Evolutionary conservation across 2,113 vertebrate species (phyloP).

Genomic region (Symphodus melops): DNA sequence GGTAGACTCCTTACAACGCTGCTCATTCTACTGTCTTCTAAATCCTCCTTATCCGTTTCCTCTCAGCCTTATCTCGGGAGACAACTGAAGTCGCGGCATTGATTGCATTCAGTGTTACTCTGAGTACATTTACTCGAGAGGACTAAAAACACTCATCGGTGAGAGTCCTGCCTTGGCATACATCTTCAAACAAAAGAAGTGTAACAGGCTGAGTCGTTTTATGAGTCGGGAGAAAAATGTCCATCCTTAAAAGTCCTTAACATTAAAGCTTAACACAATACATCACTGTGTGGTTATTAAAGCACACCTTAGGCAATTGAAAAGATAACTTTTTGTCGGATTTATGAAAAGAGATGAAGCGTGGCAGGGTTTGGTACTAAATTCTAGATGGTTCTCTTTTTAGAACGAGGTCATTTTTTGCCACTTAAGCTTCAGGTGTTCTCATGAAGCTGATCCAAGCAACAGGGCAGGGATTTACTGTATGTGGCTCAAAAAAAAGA

Average conservation of each 20-base stretch:
- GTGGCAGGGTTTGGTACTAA: conserved; percentile 29
- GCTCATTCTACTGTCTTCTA: neutral
- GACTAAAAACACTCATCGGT: neutral
- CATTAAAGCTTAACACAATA: conserved; percentile 11
- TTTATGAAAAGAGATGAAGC: conserved; percentile 25
- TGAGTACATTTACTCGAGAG: conserved; percentile 2
- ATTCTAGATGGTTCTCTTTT: conserved; percentile 53
- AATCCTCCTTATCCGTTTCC: neutral
- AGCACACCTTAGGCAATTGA: neutral
- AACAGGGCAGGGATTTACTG: no score
- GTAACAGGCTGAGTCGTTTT: neutral
- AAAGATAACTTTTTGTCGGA: conserved; percentile 16
- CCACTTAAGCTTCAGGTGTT: conserved; percentile 40
- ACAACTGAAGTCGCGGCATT: neutral
- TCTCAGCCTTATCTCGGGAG: neutral
- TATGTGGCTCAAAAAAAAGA: no score
- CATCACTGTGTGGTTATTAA: conserved; percentile 28
- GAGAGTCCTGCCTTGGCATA: neutral
- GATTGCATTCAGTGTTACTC: neutral
- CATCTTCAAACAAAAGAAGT: neutral
- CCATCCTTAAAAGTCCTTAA: no score
- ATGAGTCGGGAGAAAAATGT: neutral
- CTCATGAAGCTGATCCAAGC: neutral
- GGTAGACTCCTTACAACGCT: neutral
- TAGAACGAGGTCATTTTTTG: conserved; percentile 56